Conservation (phyloP, 2,888 invertebrate genomes). For the Pandemis cinnamomeana region DNA sequence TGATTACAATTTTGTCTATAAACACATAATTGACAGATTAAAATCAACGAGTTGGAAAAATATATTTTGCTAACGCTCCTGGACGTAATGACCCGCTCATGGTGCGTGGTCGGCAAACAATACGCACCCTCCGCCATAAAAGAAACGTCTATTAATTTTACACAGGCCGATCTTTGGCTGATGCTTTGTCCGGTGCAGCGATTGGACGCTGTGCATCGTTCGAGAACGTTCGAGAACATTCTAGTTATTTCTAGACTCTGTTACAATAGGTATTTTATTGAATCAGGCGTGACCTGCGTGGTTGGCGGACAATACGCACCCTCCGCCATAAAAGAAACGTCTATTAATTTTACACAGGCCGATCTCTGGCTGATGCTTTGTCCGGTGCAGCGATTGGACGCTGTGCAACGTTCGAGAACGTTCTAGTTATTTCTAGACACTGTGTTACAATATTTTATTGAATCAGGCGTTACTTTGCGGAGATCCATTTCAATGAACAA, state of each 20-base stretch:
- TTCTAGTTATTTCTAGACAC: too few species aligned
- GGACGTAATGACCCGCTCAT: slow-evolving; percentile 68
- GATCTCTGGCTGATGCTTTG: too few species aligned
- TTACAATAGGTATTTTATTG: too few species aligned
- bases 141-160: slow-evolving; percentile 42
- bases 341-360: slow-evolving; percentile 38
- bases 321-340: slow-evolving; percentile 47
- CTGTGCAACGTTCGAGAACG: too few species aligned
- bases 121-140: slow-evolving; percentile 58
- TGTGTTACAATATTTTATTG: too few species aligned
- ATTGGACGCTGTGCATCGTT: background rate
- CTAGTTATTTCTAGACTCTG: background rate
- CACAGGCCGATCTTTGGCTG: slow-evolving; percentile 25
- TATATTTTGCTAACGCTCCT: slow-evolving; percentile 56
- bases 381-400: too few species aligned
- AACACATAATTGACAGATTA: too few species aligned
- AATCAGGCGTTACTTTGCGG: too few species aligned
- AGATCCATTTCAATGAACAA: too few species aligned
- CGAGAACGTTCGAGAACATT: background rate
- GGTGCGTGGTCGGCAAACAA: slow-evolving; percentile 73
- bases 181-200: slow-evolving; percentile 14
- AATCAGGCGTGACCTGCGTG: slow-evolving; percentile 52
- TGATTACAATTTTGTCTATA: too few species aligned
- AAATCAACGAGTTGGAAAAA: too few species aligned
- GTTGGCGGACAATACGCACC: slow-evolving; percentile 70